A percentile compares a stretch with the other conserved stretches of the same genome.
These are phyloP conservation scores for Latrodectus hesperus DNA, from an alignment of 2,888 invertebrate species.

Conservation along the genomic window DNA sequence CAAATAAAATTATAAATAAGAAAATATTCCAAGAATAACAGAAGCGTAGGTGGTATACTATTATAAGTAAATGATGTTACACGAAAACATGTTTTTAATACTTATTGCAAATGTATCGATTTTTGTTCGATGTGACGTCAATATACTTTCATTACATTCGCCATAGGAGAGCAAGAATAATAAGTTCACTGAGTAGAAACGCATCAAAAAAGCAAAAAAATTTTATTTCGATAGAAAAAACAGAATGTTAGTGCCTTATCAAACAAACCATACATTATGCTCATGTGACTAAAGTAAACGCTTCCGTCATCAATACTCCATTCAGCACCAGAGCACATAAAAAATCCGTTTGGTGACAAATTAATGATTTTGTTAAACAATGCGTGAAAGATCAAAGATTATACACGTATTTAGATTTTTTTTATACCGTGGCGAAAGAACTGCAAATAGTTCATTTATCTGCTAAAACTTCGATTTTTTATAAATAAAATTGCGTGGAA, in stretches of 20 bases:
- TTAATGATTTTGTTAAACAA: conserved; percentile 5
- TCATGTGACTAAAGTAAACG: not conserved
- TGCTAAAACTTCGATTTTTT: too few relatives aligned
- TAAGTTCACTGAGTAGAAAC: too few relatives aligned
- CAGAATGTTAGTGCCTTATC: not conserved
- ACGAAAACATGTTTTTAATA: too few relatives aligned
- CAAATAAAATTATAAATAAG: too few relatives aligned
- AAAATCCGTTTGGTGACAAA: not conserved
- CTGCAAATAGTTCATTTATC: too few relatives aligned
- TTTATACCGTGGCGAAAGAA: too few relatives aligned
- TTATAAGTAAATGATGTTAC: too few relatives aligned
- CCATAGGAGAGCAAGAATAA: not conserved
- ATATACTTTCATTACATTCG: not conserved
- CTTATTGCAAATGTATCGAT: not conserved
- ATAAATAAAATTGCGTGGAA: too few relatives aligned
- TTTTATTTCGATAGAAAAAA: not conserved
- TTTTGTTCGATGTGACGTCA: not conserved
- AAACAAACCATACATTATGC: not conserved
- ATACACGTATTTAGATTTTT: not conserved
- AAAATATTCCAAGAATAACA: too few relatives aligned
- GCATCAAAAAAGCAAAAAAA: too few relatives aligned
- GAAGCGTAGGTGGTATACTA: too few relatives aligned
- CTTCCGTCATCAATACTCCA: not conserved
- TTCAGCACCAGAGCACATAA: not conserved
- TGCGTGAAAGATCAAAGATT: conserved; percentile 5